phyloP scores from a whole-genome alignment of 2,797 vertebrate species.

The Phalanger gymnotis region DNA sequence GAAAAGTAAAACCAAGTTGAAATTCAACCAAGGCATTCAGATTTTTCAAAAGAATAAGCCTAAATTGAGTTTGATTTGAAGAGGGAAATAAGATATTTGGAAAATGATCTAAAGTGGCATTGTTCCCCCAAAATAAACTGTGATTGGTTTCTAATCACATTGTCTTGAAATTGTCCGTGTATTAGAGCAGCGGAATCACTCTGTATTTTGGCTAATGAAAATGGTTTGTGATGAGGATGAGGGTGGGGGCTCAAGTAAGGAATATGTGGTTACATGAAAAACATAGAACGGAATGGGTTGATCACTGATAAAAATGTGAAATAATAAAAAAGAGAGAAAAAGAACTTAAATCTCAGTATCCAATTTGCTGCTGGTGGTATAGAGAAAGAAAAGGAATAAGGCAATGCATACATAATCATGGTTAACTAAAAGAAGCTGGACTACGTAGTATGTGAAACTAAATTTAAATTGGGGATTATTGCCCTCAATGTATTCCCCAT shows the following conservation, averaged over 20 bases:
- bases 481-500: background rate
- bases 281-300: background rate
- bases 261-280: background rate
- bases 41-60: background rate
- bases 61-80: background rate
- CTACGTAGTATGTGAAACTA: background rate
- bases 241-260: background rate
- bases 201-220: background rate
- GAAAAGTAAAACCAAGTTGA: background rate
- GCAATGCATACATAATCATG: background rate
- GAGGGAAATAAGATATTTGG: background rate
- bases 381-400: background rate
- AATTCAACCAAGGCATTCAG: background rate
- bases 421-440: background rate
- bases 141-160: background rate
- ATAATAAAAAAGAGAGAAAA: background rate
- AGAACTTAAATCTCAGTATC: background rate
- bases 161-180: background rate
- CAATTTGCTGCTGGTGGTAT: background rate
- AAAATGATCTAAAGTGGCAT: background rate
- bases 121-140: background rate
- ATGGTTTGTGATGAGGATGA: background rate
- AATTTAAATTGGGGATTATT: background rate
- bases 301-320: background rate
- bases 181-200: background rate